These are phyloP conservation scores for Torymus aiolomorphi DNA, from an alignment of 2,888 invertebrate species.

Conservation along the genomic window DNA sequence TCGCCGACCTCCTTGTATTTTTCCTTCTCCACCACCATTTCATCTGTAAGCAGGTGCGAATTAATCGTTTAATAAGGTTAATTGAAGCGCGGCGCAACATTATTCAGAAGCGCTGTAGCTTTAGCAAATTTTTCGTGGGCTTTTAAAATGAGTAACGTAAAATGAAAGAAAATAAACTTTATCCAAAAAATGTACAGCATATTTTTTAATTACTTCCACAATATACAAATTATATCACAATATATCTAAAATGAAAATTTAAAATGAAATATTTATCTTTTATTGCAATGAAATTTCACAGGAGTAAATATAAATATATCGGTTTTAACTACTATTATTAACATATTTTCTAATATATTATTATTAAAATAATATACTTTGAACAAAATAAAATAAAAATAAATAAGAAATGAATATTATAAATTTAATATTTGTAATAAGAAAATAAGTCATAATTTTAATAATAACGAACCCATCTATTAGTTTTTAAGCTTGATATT, in stretches of 20 bases:
- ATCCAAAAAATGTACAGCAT: too few relatives aligned
- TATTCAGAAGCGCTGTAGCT: not conserved
- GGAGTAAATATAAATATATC: too few relatives aligned
- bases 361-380: not conserved
- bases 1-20: constrained; percentile 94
- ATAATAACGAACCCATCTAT: constrained; percentile 10
- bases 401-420: not conserved
- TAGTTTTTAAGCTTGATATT: constrained; percentile 11
- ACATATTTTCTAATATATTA: too few relatives aligned
- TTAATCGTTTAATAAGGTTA: constrained; percentile 41
- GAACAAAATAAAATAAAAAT: not conserved
- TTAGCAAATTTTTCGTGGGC: constrained; percentile 44
- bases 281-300: too few relatives aligned
- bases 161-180: constrained; percentile 1
- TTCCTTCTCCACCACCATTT: constrained; percentile 91
- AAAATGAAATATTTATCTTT: too few relatives aligned
- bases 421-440: not conserved
- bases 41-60: constrained; percentile 80
- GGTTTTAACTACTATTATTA: too few relatives aligned
- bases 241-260: too few relatives aligned
- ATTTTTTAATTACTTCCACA: too few relatives aligned
- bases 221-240: too few relatives aligned
- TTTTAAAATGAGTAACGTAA: constrained; percentile 4
- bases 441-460: constrained; percentile 6
- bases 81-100: constrained; percentile 30